phyloP scores from a whole-genome alignment of 2,888 invertebrate species.

The Pegoplata infirma region DNA sequence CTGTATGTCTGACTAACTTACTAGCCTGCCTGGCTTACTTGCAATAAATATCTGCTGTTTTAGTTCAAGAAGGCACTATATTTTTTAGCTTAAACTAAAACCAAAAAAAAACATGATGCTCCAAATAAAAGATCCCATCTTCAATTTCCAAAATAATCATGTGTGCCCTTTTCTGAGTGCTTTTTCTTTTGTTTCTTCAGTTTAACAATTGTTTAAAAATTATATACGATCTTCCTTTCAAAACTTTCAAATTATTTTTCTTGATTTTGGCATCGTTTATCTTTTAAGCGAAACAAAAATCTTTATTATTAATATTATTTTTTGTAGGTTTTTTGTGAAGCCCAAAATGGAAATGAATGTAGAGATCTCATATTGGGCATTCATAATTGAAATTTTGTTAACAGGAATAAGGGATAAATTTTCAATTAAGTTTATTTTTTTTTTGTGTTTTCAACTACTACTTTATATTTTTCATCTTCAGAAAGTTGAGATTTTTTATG shows the following conservation, averaged over 20 bases:
- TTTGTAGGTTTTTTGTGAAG: not conserved
- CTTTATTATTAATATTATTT: slow-evolving; percentile 16
- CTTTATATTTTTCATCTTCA: not conserved
- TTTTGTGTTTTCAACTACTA: too few species aligned
- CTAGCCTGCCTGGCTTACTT: slow-evolving; percentile 29
- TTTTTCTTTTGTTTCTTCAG: slow-evolving; percentile 27
- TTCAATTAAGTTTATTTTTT: not conserved
- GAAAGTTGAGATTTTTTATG: not conserved
- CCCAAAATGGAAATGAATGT: not conserved
- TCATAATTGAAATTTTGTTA: slow-evolving; percentile 28
- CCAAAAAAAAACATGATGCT: slow-evolving; percentile 41
- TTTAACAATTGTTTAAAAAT: slow-evolving; percentile 59
- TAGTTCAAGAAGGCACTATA: not conserved
- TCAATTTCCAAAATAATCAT: slow-evolving; percentile 48
- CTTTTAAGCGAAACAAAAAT: slow-evolving; percentile 35
- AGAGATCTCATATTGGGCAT: not conserved
- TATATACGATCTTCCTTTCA: slow-evolving; percentile 35
- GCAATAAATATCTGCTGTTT: too few species aligned
- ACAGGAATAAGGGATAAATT: not conserved
- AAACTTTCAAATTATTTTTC: slow-evolving; percentile 53
- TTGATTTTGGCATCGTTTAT: slow-evolving; percentile 45
- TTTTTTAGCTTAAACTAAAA: slow-evolving; percentile 22
- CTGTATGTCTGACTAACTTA: slow-evolving; percentile 2
- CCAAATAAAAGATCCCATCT: slow-evolving; percentile 54
- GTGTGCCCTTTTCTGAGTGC: slow-evolving; percentile 35